Base-by-base conservation (phyloP, 2,888 invertebrate genomes). In the Brachypterus glaber region DNA sequence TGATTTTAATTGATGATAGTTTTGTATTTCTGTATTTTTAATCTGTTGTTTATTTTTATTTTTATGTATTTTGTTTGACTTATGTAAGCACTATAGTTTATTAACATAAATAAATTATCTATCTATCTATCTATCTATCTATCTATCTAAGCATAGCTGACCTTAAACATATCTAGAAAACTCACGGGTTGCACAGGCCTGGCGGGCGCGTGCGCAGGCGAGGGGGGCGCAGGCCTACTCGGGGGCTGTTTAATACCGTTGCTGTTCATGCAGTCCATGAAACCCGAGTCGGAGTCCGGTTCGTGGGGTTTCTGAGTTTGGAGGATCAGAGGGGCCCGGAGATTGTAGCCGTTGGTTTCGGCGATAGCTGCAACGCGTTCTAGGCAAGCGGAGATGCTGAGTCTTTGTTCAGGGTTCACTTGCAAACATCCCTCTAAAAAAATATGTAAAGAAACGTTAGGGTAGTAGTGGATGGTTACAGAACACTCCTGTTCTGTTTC, bases 301-400 rank as follows among this genome's bases (percentile, higher is more conserved):
- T 55, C 57, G 33, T 53, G 45, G 29, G 47, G 43, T 47, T 77
- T 76, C 59, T 43, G 7, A 5, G 36, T 17, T 40, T 39, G 7
- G 16, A 53, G 43, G n/a, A 48, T 38, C 52, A 90, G 70, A 49
- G 89, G 78, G 56, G 82, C 82, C 64, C 83, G 83, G 40, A 90
- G 73, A 66, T 85, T 82, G 68, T 89, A 80, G 48, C 79, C 79
- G 62, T 82, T 78, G 37, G 86, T 82, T 66, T 91, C 88, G 1
- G 90, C 87, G 51, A 96, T 82, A 38, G 91, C 87, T 38, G 87
- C 89, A 47, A 96, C 65, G 49, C 87, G 74, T 60, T 93, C 91
- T 53, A 93, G 68, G 37, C 96, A 69, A 53, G 78, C 81, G 44
- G 79, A 75, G 38, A 95, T 81, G 35, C 77, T 76, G 50, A 91